Percentiles rank a stretch among this genome's conserved stretches.
These are phyloP conservation scores for Anas platyrhynchos DNA, from an alignment of 2,113 vertebrate genomes.

Conservation along the genomic window DNA sequence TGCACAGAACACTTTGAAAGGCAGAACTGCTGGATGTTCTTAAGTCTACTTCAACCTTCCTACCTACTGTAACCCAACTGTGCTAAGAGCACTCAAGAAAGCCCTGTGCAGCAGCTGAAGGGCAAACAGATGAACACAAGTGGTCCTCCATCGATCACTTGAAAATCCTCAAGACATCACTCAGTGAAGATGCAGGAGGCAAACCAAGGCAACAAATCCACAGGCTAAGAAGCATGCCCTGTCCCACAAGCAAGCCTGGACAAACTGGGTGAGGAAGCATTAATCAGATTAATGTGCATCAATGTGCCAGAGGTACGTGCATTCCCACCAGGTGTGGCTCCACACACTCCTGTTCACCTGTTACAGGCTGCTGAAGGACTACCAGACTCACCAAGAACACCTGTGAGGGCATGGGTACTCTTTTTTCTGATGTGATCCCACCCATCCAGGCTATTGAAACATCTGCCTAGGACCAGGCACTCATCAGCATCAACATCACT, in stretches of 20 bases:
- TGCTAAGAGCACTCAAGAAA: background rate
- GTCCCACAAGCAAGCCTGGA: background rate
- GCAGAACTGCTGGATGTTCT: background rate
- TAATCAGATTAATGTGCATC: background rate
- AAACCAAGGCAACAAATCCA: background rate
- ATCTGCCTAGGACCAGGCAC: background rate
- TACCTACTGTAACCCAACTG: background rate
- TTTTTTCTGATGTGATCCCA: background rate
- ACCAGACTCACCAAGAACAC: background rate
- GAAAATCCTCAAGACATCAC: rapidly evolving
- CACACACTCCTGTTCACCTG: background rate
- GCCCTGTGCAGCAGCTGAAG: background rate
- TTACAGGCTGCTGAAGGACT: background rate
- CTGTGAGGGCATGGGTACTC: background rate
- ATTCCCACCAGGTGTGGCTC: background rate
- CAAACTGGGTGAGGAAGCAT: background rate
- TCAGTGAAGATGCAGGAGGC: background rate
- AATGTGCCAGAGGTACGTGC: background rate
- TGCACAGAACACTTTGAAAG: background rate
- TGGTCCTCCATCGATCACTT: background rate
- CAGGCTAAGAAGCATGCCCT: background rate
- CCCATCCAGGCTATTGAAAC: background rate
- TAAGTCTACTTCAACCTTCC: background rate
- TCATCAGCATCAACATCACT: background rate
- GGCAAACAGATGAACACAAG: background rate